Evolutionary conservation across 2,888 invertebrate species (phyloP).

Genomic region (Temnothorax ravouxi): DNA sequence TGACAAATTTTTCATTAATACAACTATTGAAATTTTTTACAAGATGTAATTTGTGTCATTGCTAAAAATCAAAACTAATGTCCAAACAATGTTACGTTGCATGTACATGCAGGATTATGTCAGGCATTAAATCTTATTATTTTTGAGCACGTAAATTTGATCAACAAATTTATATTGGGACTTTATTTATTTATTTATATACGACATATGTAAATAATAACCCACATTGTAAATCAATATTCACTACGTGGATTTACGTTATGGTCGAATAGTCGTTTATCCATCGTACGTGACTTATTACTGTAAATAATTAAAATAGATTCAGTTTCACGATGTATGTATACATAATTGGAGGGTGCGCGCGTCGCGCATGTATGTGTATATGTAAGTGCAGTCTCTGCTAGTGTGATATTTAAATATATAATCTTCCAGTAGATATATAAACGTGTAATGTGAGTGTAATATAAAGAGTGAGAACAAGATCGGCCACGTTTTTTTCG

Average conservation of each 20-base stretch:
- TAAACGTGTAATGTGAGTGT: too few species aligned
- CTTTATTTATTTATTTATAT: conserved; percentile 4
- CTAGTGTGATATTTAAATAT: neutral
- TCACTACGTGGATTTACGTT: conserved; percentile 24
- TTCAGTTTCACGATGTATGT: neutral
- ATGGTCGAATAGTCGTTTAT: neutral
- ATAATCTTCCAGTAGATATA: too few species aligned
- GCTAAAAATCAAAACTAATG: neutral
- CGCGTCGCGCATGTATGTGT: neutral
- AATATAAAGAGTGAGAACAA: too few species aligned
- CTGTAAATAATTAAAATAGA: conserved; percentile 15
- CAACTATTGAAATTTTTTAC: neutral
- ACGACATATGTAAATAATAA: neutral
- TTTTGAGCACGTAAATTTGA: neutral
- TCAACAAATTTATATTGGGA: neutral
- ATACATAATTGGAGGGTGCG: neutral
- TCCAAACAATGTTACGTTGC: neutral
- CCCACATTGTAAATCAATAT: neutral
- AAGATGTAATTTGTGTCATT: neutral
- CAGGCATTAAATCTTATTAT: neutral
- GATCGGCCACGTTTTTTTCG: too few species aligned
- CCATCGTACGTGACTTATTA: conserved; percentile 7
- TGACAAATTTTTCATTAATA: neutral
- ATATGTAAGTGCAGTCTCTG: neutral
- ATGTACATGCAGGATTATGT: neutral